Base-by-base conservation (phyloP, 2,888 invertebrate species). In the Thera britannica region DNA sequence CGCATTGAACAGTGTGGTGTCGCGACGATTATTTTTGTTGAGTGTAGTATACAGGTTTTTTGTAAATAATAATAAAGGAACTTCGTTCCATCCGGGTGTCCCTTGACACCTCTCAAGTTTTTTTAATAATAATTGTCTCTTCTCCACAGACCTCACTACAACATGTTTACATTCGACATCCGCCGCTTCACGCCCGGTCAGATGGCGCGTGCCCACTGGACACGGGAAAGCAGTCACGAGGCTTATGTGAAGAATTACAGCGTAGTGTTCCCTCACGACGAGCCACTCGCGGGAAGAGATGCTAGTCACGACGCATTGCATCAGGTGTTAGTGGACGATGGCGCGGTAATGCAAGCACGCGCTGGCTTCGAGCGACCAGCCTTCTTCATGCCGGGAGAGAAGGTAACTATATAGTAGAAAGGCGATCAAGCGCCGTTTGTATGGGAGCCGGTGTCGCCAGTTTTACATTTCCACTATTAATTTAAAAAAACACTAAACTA, bases 281-380 rank as follows among this genome's bases (percentile, higher is more conserved):
- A 98, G 83, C 96, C 96, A 0, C 86, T 98, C 59, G 97, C 97
- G 1, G 97, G 97, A 0, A 92, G 98, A 46, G 97, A 93, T 65
- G 86, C 89, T 0, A 90, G 90, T 63, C 91, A 92, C 59, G 92
- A 93, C 56, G 94, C 93, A 0, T 58, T 94, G 68, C 93, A 93
- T 23, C 89, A 96, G 94, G 93, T 95, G 77, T 90, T 98, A 79
- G 90, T 97, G 23, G 94, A 96, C 9, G 94, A 95, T 63, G 98
- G 98, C 0, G 98, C 98, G 0, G 96, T 98, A 38, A 98, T 97
- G 96, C 97, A 98, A 85, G 96, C 97, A 78, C 95, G 97, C 6
- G 97, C 96, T 60, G 97, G 98, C 0, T 98, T 97, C 97, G 98
- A 98, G 84, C 91, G 98, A 71, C 98, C 98, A 0, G 97, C 96